Evolutionary conservation across 2,797 vertebrate genomes (phyloP), one percentile per base, ranked within the genome.

Genomic region (Hipposideros larvatus): DNA sequence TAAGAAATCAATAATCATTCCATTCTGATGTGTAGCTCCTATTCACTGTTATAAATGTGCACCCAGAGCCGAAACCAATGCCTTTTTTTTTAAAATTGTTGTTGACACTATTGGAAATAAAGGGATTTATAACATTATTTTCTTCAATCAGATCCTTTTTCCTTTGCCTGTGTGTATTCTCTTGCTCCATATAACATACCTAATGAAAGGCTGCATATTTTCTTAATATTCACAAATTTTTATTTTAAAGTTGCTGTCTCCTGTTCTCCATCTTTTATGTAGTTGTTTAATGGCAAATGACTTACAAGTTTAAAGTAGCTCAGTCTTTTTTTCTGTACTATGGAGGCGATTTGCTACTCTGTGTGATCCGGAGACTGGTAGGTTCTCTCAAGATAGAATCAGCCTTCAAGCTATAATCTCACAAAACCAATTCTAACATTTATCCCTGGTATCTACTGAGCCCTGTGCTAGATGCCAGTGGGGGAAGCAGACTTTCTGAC

Each of bases 1-100:
- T 99, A 99, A 99, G 98, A 98, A 98, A 99, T 99, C 98, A 98
- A 99, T 98, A 98, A 98, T 98, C 98, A 96, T 98, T 98, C 97
- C 96, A 94, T 98, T 97, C 96, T 98, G 98, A 98, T 98, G 98
- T 94, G 97, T 98, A 98, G 97, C 98, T 98, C 98, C 97, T 98
- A 96, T 98, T 96, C 97, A 95, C 95, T 92, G 95, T 98, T 98
- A 98, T 97, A 98, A 98, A 97, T 98, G 98, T 97, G 93, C 97
- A 97, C 85, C 91, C 80, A 94, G 97, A 88, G 92, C 95, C 97
- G 92, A 98, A 97, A 94, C 94, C 90, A 90, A 63, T 84, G 31
- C 90, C 16, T 90, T 97, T 92, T 94, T 90, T 34, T 51, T 51
- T 51, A 46, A 97, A 95, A 95, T 98, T 82, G 82, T 91, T 87